These are phyloP conservation scores for Gallinago stenura DNA, from an alignment of 2,797 vertebrate genomes.

Conservation along the genomic window DNA sequence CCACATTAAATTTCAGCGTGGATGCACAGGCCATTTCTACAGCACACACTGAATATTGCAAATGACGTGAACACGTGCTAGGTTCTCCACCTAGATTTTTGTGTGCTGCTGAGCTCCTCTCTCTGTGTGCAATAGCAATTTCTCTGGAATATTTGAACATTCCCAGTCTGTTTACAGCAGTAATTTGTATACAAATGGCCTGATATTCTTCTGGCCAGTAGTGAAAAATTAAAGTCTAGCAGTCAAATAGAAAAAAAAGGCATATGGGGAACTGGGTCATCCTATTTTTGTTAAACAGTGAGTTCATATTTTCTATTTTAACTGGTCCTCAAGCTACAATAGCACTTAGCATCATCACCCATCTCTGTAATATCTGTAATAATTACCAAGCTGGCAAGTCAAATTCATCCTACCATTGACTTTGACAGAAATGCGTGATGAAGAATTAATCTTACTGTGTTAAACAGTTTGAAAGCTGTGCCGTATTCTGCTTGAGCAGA, in stretches of 20 bases:
- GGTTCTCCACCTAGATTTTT: neutral
- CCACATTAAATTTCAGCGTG: neutral
- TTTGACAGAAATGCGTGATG: neutral
- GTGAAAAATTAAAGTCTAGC: neutral
- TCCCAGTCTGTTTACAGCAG: neutral
- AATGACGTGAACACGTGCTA: neutral
- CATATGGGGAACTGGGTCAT: neutral
- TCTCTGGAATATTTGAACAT: neutral
- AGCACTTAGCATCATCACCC: neutral
- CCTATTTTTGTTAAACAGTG: neutral
- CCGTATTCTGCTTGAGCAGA: neutral
- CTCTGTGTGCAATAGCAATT: neutral
- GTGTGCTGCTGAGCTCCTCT: neutral
- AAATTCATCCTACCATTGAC: neutral
- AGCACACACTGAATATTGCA: neutral
- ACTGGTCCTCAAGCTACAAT: neutral
- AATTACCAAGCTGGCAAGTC: neutral
- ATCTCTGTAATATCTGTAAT: neutral
- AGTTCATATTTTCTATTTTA: neutral
- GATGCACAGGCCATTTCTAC: neutral
- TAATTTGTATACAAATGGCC: neutral
- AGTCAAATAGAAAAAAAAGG: neutral
- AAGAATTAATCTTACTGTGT: neutral
- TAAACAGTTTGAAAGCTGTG: neutral
- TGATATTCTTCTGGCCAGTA: neutral